Conservation (phyloP, 2,113 vertebrate species). For the Peromyscus polionotus region DNA sequence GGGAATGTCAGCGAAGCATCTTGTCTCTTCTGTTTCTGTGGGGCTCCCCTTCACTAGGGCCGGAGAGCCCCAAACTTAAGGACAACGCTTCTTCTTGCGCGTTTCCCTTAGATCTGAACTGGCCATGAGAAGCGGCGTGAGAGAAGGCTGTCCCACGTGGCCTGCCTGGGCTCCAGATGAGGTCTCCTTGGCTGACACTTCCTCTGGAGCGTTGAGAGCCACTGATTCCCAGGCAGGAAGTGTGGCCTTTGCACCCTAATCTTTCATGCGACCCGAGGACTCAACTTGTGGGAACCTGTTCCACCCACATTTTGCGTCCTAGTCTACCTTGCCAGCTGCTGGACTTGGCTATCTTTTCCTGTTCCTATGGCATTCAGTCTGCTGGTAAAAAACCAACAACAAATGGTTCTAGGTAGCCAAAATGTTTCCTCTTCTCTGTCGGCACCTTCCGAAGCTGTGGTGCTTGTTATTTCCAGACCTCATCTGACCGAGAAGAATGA, state of each 20-base stretch:
- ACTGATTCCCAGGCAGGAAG: background rate
- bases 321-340: background rate
- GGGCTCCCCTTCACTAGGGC: background rate
- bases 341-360: background rate
- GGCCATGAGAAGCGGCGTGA: background rate
- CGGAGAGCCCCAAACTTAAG: background rate
- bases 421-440: background rate
- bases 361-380: background rate
- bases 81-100: background rate
- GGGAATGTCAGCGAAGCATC: background rate
- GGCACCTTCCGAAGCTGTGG: background rate
- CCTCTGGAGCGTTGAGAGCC: background rate
- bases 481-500: background rate
- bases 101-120: background rate
- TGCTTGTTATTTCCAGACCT: background rate
- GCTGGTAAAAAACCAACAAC: background rate
- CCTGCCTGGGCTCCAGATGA: background rate
- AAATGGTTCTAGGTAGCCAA: background rate
- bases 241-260: background rate
- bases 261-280: fast-evolving
- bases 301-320: background rate
- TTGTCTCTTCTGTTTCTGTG: background rate
- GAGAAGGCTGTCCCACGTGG: background rate
- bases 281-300: background rate
- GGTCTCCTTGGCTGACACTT: background rate